A percentile compares a stretch with the other conserved stretches of the same genome.
These are phyloP conservation scores for Bergia sp. DNA, from an alignment of 92 coral and sea anemone genomes.

Conservation along the genomic window DNA sequence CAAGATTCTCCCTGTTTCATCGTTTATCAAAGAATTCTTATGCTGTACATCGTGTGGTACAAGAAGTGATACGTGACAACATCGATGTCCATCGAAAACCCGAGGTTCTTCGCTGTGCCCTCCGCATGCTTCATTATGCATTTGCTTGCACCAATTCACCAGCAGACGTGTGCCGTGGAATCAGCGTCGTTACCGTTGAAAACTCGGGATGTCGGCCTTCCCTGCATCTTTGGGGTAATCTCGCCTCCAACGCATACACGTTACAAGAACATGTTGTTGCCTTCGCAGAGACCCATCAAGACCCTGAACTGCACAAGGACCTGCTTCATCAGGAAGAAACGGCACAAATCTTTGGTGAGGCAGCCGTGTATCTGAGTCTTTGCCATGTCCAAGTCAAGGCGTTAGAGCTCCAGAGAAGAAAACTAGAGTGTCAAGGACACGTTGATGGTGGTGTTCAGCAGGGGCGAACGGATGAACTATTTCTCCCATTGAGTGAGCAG, in stretches of 20 bases:
- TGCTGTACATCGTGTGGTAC: slow-evolving; percentile 89
- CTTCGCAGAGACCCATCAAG: slow-evolving; percentile 15
- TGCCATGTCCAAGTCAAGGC: slow-evolving; percentile 72
- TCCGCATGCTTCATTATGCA: slow-evolving; percentile 67
- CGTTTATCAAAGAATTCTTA: slow-evolving; percentile 56
- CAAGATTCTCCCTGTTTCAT: slow-evolving; percentile 85
- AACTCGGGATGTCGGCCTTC: slow-evolving; percentile 58
- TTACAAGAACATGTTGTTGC: slow-evolving; percentile 62
- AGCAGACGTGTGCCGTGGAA: slow-evolving; percentile 32
- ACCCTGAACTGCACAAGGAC: neutral
- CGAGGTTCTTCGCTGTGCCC: slow-evolving; percentile 63
- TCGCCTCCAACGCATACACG: slow-evolving; percentile 63
- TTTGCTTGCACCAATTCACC: slow-evolving; percentile 62
- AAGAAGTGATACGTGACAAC: slow-evolving; percentile 77
- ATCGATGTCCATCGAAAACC: slow-evolving; percentile 34
- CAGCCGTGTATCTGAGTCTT: slow-evolving; percentile 67
- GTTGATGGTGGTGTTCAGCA: neutral
- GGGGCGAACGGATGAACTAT: neutral
- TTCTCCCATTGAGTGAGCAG: slow-evolving; percentile 57
- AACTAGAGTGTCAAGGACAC: slow-evolving; percentile 54
- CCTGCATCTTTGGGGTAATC: slow-evolving; percentile 67
- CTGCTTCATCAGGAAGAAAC: slow-evolving; percentile 58
- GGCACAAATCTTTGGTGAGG: slow-evolving; percentile 65
- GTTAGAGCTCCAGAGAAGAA: slow-evolving; percentile 54
- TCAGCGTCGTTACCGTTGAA: slow-evolving; percentile 44